Conservation (phyloP, 92 coral and sea anemone genomes). For the Montipora capitata region DNA sequence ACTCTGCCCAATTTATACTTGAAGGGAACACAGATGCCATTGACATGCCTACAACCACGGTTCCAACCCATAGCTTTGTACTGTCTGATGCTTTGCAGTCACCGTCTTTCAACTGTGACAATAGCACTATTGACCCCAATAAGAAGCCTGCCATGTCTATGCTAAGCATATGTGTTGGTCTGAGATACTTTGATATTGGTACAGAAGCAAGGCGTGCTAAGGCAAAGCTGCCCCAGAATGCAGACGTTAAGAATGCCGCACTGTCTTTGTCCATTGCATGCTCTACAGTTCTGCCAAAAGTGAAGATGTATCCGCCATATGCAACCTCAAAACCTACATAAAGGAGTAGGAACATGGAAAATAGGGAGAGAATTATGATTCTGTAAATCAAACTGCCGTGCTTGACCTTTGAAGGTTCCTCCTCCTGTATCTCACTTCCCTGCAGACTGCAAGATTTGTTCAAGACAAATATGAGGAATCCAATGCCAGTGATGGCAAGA, state of each 20-base stretch:
- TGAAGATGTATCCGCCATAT: conserved; percentile 91
- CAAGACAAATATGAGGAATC: conserved; percentile 73
- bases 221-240: conserved; percentile 98
- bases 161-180: conserved; percentile 81
- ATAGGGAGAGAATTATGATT: conserved; percentile 68
- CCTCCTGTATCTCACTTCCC: conserved; percentile 55
- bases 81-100: conserved; percentile 46
- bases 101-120: conserved; percentile 75
- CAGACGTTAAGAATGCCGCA: conserved; percentile 87
- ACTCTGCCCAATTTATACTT: conserved; percentile 89
- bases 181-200: conserved; percentile 78
- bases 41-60: conserved; percentile 86
- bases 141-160: conserved; percentile 81
- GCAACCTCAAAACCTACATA: conserved; percentile 95
- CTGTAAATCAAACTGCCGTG: conserved; percentile 72
- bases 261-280: conserved; percentile 62
- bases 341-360: conserved; percentile 84
- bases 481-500: conserved; percentile 74
- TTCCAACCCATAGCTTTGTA: conserved; percentile 89
- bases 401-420: conserved; percentile 43
- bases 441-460: conserved; percentile 59
- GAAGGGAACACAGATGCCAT: conserved; percentile 96
- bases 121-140: conserved; percentile 77
- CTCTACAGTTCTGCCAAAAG: conserved; percentile 72
- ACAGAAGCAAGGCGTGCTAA: conserved; percentile 86